phyloP scores from a whole-genome alignment of 2,113 vertebrate species.

The Scatophagus argus region DNA sequence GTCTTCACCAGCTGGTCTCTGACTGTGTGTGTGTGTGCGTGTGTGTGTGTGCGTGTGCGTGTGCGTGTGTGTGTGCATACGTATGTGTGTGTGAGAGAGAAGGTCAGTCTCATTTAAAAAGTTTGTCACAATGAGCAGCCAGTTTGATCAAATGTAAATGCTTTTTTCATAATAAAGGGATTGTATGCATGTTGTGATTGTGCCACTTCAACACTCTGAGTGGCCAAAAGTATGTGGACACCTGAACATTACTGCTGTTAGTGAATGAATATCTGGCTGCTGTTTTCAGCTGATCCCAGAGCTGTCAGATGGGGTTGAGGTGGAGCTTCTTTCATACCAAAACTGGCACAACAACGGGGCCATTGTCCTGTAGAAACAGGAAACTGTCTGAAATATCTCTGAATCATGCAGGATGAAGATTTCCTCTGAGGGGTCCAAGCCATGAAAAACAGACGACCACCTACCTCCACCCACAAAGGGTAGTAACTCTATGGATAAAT shows the following conservation, averaged over 20 bases:
- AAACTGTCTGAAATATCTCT: not conserved
- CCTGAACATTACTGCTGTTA: not conserved
- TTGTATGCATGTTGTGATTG: not conserved
- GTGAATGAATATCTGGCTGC: not conserved
- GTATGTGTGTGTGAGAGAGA: too few species aligned
- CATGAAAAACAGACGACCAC: not conserved
- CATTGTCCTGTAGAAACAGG: not conserved
- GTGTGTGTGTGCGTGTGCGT: too few species aligned
- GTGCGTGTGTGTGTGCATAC: too few species aligned
- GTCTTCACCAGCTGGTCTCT: not conserved
- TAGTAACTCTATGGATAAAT: not conserved
- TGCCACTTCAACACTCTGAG: too few species aligned
- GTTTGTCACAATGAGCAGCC: too few species aligned
- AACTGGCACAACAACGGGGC: too few species aligned
- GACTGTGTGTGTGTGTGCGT: not conserved
- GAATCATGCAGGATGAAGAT: not conserved
- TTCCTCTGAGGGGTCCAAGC: not conserved
- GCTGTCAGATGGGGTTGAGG: not conserved
- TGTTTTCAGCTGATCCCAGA: not conserved
- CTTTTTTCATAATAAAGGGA: not conserved
- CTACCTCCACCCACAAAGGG: not conserved
- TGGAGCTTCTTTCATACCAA: too few species aligned
- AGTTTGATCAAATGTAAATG: too few species aligned
- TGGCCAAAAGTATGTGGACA: not conserved
- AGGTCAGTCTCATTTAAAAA: too few species aligned